Evolutionary conservation across 1,140 invertebrate species (phyloP).

Genomic region (Dinoponera quadriceps): DNA sequence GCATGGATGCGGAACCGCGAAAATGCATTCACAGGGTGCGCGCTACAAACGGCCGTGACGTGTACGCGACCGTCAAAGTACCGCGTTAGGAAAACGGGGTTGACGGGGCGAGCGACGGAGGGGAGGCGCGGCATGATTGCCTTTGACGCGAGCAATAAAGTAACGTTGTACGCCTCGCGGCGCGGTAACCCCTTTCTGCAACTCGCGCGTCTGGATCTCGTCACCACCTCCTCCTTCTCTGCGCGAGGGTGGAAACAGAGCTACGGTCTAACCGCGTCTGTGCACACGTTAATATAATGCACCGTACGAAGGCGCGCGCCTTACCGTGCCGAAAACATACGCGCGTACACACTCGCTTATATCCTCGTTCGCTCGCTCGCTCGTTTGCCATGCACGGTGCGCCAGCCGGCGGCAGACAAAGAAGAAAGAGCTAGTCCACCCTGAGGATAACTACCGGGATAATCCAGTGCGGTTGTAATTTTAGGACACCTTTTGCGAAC

Average conservation of each 20-base stretch:
- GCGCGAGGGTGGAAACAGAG: conserved; percentile 17
- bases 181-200: conserved; percentile 32
- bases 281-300: conserved; percentile 53
- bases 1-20: conserved; percentile 21
- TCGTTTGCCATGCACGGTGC: neutral
- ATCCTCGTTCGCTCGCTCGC: conserved; percentile 19
- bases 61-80: conserved; percentile 43
- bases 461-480: conserved; percentile 40
- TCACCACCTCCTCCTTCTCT: conserved; percentile 5
- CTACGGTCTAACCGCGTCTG: conserved; percentile 25
- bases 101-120: neutral
- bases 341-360: neutral
- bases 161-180: conserved; percentile 34
- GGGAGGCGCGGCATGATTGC: conserved; percentile 32
- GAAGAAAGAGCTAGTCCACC: neutral
- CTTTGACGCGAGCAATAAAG: conserved; percentile 58
- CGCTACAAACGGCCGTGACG: conserved; percentile 28
- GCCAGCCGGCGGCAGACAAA: neutral
- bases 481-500: conserved; percentile 37
- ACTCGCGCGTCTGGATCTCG: conserved; percentile 48
- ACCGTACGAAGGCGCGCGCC: conserved; percentile 27
- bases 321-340: conserved; percentile 44
- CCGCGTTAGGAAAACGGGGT: conserved; percentile 28
- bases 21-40: conserved; percentile 36
- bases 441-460: neutral